These are phyloP conservation scores for Kryphioiulus occultus DNA, from an alignment of 2,888 invertebrate species.

Conservation along the genomic window DNA sequence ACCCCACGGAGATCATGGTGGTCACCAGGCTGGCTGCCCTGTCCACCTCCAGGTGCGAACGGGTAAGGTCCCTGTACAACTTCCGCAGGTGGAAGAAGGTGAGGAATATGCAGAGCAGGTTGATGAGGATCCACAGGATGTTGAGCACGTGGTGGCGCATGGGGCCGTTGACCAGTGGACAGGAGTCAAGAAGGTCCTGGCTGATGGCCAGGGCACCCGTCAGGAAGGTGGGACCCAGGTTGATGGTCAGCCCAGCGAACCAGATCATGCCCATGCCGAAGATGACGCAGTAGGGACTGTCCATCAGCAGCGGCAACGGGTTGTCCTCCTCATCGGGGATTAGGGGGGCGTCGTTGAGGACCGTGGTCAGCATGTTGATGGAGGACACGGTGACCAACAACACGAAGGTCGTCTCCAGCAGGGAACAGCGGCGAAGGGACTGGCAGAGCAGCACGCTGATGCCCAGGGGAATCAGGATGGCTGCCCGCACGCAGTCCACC, in stretches of 20 bases:
- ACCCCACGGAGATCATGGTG: conserved; percentile 73
- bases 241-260: conserved; percentile 90
- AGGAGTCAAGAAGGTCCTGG: conserved; percentile 73
- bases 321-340: conserved; percentile 68
- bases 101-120: conserved; percentile 82
- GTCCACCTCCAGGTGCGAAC: conserved; percentile 52
- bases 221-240: conserved; percentile 86
- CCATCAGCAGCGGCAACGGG: conserved; percentile 74
- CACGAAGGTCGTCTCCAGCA: conserved; percentile 87
- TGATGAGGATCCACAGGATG: conserved; percentile 87
- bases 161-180: conserved; percentile 85
- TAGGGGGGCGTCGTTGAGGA: conserved; percentile 84
- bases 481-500: conserved; percentile 83
- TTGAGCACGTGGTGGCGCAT: conserved; percentile 89
- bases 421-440: conserved; percentile 83
- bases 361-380: conserved; percentile 85
- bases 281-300: conserved; percentile 86
- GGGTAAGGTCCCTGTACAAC: conserved; percentile 70
- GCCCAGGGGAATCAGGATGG: conserved; percentile 79
- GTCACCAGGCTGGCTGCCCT: conserved; percentile 69
- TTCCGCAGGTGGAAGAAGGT: conserved; percentile 81
- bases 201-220: conserved; percentile 84
- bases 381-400: conserved; percentile 88
- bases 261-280: conserved; percentile 93
- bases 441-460: conserved; percentile 82